phyloP scores from a whole-genome alignment of 2,113 vertebrate species.

The Salminus brasiliensis region DNA sequence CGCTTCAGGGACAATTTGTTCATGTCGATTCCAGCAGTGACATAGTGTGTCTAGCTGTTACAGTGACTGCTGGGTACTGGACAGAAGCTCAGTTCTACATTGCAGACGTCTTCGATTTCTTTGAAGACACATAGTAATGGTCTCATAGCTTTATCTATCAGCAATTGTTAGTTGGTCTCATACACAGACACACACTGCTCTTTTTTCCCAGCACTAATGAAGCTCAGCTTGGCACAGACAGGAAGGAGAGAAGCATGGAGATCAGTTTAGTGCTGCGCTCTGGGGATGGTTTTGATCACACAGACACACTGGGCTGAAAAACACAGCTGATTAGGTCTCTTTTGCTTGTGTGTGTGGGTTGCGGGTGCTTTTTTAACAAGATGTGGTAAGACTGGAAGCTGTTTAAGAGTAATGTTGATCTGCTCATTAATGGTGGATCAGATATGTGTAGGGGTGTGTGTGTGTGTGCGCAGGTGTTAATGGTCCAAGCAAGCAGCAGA shows the following conservation, averaged over 20 bases:
- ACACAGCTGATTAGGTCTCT: constrained; percentile 4
- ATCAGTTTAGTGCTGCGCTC: background rate
- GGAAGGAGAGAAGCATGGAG: background rate
- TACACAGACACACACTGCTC: background rate
- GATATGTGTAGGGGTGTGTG: no score
- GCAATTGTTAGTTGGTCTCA: background rate
- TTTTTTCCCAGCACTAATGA: background rate
- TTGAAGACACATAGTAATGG: background rate
- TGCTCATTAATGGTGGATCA: background rate
- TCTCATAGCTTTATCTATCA: background rate
- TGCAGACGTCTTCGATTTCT: no score
- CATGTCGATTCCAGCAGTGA: background rate
- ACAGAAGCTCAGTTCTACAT: background rate
- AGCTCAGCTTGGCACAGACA: constrained; percentile 8
- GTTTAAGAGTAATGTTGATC: background rate
- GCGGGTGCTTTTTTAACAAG: background rate
- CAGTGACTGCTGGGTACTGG: background rate
- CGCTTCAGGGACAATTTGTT: background rate
- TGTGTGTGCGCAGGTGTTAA: background rate
- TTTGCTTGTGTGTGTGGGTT: background rate
- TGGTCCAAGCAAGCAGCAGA: background rate
- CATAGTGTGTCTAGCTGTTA: background rate
- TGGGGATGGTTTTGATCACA: constrained; percentile 4
- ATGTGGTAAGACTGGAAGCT: background rate
- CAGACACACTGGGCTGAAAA: background rate